Evolutionary conservation across 2,797 vertebrate genomes (phyloP).

Genomic region (Craterocephalus amniculus): DNA sequence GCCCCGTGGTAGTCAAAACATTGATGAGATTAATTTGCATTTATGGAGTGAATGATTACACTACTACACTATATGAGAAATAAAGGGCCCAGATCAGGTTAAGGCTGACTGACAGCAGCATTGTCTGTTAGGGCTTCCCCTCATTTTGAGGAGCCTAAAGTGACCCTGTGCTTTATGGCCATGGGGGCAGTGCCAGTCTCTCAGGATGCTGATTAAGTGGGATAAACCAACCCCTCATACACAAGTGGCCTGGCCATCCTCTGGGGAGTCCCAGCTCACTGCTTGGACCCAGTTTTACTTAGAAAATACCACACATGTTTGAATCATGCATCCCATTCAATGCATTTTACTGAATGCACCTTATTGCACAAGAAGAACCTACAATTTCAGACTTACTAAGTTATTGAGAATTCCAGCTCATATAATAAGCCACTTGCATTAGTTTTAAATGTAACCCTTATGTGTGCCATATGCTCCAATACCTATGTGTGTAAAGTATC

Average conservation of each 20-base stretch:
- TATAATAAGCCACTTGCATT: background rate
- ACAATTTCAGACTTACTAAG: background rate
- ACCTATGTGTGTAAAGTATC: conserved; percentile 60
- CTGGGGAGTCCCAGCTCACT: conserved; percentile 60
- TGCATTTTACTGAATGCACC: background rate
- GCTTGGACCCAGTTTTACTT: conserved; percentile 37
- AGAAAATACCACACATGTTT: background rate
- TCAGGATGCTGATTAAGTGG: conserved; percentile 83
- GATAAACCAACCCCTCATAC: conserved; percentile 78
- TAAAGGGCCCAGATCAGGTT: conserved; percentile 76
- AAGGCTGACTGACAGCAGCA: conserved; percentile 81
- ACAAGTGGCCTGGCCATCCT: conserved; percentile 73
- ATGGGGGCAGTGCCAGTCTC: conserved; percentile 80
- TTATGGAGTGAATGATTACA: conserved; percentile 82
- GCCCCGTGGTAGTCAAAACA: conserved; percentile 69
- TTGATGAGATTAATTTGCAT: conserved; percentile 78
- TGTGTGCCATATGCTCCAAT: conserved; percentile 68
- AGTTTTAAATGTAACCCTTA: conserved; percentile 36
- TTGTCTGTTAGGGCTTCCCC: conserved; percentile 77
- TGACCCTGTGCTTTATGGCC: conserved; percentile 77
- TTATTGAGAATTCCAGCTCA: conserved; percentile 12
- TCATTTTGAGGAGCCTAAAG: conserved; percentile 72
- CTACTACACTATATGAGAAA: conserved; percentile 78
- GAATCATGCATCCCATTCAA: background rate
- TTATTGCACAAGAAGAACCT: background rate